phyloP scores from a whole-genome alignment of 1,140 invertebrate genomes.

The Drosophila nannoptera region DNA sequence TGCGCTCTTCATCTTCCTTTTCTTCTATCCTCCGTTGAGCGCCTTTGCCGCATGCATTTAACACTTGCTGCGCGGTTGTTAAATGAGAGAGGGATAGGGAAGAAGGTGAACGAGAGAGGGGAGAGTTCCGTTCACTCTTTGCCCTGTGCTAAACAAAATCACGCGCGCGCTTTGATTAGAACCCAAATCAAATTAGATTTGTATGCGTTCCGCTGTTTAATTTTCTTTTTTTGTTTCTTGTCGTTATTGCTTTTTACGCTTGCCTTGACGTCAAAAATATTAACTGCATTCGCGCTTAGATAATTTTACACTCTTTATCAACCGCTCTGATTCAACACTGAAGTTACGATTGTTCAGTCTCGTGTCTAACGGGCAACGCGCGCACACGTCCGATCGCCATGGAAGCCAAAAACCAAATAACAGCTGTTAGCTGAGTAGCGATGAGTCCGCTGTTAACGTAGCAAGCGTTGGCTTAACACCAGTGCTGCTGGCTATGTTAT shows the following conservation, averaged over 20 bases:
- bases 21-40: conserved; percentile 32
- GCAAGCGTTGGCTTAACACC: conserved; percentile 14
- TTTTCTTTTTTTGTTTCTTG: conserved; percentile 4
- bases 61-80: conserved; percentile 32
- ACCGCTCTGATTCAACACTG: conserved; percentile 18
- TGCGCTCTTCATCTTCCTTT: conserved; percentile 24
- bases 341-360: conserved; percentile 29
- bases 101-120: not conserved
- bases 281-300: conserved; percentile 35
- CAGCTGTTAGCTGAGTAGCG: conserved; percentile 20
- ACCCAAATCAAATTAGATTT: conserved; percentile 44
- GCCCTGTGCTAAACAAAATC: conserved; percentile 51
- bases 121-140: conserved; percentile 28
- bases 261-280: conserved; percentile 48
- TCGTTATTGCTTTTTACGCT: conserved; percentile 5
- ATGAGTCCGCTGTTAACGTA: conserved; percentile 3
- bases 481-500: conserved; percentile 12
- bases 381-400: conserved; percentile 43
- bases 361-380: conserved; percentile 26
- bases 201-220: conserved; percentile 7
- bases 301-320: conserved; percentile 39
- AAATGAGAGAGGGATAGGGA: no score
- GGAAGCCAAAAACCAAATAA: conserved; percentile 40
- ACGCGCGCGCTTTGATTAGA: conserved; percentile 50
- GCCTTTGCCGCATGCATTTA: conserved; percentile 40